These are phyloP conservation scores for Stenoptilia bipunctidactyla DNA, from an alignment of 2,888 invertebrate species.

Conservation along the genomic window DNA sequence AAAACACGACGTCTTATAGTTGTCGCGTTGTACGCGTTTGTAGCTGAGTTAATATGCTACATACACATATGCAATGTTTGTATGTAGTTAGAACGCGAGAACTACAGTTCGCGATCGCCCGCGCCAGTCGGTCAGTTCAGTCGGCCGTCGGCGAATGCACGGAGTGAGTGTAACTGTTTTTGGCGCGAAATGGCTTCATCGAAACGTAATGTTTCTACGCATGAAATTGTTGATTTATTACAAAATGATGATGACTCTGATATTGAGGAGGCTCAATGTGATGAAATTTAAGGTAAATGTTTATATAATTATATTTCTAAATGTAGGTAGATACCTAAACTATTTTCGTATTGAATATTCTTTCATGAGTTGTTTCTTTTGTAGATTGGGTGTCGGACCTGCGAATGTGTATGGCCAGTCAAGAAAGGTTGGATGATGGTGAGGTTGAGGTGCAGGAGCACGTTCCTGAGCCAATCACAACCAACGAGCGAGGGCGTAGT, in stretches of 20 bases:
- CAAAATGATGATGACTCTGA: slow-evolving; percentile 5
- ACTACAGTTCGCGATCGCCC: too few relatives aligned
- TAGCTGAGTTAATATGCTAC: too few relatives aligned
- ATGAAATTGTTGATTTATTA: slow-evolving; percentile 1
- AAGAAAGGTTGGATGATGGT: background rate
- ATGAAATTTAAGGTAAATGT: slow-evolving; percentile 2
- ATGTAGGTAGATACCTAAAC: too few relatives aligned
- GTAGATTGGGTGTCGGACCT: background rate
- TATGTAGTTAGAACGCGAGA: too few relatives aligned
- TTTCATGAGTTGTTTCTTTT: background rate
- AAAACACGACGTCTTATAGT: too few relatives aligned
- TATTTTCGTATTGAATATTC: background rate
- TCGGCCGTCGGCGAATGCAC: too few relatives aligned
- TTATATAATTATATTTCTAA: background rate
- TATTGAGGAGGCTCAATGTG: slow-evolving; percentile 1
- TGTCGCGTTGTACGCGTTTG: too few relatives aligned
- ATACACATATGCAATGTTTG: too few relatives aligned
- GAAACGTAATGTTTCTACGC: background rate
- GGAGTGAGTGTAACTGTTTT: background rate
- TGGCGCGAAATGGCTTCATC: slow-evolving; percentile 6
- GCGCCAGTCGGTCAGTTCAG: too few relatives aligned
- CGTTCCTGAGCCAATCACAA: background rate
- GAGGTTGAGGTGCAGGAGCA: background rate
- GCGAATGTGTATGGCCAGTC: background rate
- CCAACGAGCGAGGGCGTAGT: background rate